These are phyloP conservation scores for Polyodon spathula DNA, from an alignment of 2,113 vertebrate genomes.

Conservation along the genomic window DNA sequence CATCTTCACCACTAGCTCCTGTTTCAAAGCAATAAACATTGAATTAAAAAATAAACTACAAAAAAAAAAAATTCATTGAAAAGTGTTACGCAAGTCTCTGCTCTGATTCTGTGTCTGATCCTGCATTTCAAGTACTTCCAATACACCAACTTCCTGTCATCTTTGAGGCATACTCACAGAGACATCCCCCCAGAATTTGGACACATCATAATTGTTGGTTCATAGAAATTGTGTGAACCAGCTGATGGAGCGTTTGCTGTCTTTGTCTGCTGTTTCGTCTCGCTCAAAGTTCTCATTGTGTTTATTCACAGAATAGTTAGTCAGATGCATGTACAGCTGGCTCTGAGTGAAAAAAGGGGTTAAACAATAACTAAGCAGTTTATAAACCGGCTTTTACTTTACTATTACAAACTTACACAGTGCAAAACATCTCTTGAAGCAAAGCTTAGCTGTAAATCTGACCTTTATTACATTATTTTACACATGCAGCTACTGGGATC, in stretches of 20 bases:
- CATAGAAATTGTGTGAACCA: constrained; percentile 96
- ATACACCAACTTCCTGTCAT: neutral
- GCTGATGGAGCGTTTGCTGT: constrained; percentile 92
- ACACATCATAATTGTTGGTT: constrained; percentile 82
- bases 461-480: no score
- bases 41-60: no score
- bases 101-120: no score
- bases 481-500: no score
- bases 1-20: constrained; percentile 96
- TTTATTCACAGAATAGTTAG: constrained; percentile 98
- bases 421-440: no score
- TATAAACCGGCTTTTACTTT: no score
- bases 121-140: no score
- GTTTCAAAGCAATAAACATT: neutral
- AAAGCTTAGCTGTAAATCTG: no score
- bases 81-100: no score
- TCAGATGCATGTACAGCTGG: constrained; percentile 95
- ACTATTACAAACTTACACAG: no score
- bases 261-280: constrained; percentile 88
- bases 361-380: no score
- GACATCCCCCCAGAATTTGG: constrained; percentile 95
- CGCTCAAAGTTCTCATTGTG: constrained; percentile 93
- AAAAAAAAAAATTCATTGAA: no score
- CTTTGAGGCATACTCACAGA: constrained; percentile 69
- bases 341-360: constrained; percentile 54